A percentile compares a stretch with the other conserved stretches of the same genome.
phyloP scores from a whole-genome alignment of 2,113 vertebrate genomes.

The Triplophysa siluroides region DNA sequence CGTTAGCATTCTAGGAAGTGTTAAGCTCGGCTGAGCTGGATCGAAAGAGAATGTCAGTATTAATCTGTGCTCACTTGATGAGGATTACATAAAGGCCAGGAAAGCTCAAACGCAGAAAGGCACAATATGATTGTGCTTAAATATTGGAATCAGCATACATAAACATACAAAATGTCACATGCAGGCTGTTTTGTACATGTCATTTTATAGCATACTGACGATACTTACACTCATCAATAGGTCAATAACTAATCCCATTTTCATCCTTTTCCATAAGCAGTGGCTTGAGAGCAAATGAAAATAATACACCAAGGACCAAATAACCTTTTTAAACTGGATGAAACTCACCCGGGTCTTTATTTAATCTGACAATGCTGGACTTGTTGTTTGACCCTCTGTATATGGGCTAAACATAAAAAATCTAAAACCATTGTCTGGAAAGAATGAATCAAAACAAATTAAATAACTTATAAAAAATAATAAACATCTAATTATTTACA shows the following conservation, averaged over 20 bases:
- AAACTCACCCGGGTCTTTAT: neutral
- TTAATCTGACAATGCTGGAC: too few species aligned
- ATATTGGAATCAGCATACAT: slow-evolving; percentile 5
- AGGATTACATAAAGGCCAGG: slow-evolving; percentile 40
- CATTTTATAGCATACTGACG: neutral
- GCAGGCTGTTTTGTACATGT: neutral
- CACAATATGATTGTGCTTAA: slow-evolving; percentile 26
- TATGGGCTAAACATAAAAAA: too few species aligned
- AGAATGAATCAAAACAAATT: too few species aligned
- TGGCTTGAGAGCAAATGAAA: neutral
- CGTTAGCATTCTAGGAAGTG: slow-evolving; percentile 30
- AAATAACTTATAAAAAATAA: too few species aligned
- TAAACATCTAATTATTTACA: too few species aligned
- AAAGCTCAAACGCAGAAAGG: slow-evolving; percentile 19
- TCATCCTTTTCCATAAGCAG: neutral
- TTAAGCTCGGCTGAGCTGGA: slow-evolving; percentile 37
- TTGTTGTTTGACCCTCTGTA: too few species aligned
- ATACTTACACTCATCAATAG: neutral
- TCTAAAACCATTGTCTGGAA: too few species aligned
- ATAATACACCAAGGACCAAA: neutral
- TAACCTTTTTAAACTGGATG: neutral
- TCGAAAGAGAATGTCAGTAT: slow-evolving; percentile 37
- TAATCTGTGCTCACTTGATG: slow-evolving; percentile 36
- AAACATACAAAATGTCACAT: neutral
- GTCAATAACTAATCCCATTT: neutral